phyloP scores from a whole-genome alignment of 1,140 invertebrate species.

The Phymastichus coffea region DNA sequence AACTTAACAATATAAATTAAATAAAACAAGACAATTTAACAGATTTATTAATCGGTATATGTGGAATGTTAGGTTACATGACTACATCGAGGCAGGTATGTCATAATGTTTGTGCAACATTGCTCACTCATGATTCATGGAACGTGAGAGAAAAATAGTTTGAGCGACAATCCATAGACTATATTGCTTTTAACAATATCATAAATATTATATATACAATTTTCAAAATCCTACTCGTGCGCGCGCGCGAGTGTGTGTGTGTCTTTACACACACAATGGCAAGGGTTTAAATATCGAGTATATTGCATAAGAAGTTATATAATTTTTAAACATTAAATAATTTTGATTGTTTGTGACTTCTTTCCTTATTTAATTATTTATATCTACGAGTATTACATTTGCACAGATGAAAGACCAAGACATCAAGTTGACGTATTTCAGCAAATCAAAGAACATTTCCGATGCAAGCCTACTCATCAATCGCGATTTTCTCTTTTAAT shows the following conservation, averaged over 20 bases:
- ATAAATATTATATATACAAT: conserved; percentile 10
- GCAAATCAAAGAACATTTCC: too few species aligned
- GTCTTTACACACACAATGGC: too few species aligned
- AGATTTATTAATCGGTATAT: conserved; percentile 1
- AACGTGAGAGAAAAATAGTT: not conserved
- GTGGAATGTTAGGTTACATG: conserved; percentile 6
- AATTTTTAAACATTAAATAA: too few species aligned
- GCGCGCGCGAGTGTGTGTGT: too few species aligned
- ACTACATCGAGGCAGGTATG: conserved; percentile 6
- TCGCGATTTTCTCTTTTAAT: conserved; percentile 24
- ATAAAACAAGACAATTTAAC: conserved; percentile 4
- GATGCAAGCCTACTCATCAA: conserved; percentile 10
- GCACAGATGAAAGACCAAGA: conserved; percentile 3
- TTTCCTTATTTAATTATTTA: too few species aligned
- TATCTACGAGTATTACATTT: conserved; percentile 2
- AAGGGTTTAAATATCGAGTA: not conserved
- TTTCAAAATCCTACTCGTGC: conserved; percentile 1
- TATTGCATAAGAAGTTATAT: not conserved
- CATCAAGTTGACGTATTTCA: too few species aligned
- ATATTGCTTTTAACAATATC: conserved; percentile 7
- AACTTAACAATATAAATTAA: not conserved
- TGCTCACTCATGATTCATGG: not conserved
- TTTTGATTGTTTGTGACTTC: too few species aligned
- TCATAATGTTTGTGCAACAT: not conserved
- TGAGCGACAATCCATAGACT: not conserved